These are phyloP conservation scores for Emydocephalus ijimae DNA, from an alignment of 2,113 vertebrate genomes.

Conservation along the genomic window DNA sequence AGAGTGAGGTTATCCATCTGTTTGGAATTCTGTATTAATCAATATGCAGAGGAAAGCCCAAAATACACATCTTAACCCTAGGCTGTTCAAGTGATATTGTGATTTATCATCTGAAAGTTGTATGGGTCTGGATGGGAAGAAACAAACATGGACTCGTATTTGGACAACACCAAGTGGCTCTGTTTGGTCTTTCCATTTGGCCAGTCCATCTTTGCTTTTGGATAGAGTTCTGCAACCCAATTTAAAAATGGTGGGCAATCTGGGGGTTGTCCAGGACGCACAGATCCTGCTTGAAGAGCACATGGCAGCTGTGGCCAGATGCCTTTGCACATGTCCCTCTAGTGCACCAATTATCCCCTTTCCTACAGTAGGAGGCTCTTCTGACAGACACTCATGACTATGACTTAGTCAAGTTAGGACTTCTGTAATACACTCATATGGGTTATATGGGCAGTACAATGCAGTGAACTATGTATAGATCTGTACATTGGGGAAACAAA, in stretches of 20 bases:
- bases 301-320: background rate
- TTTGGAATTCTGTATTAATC: background rate
- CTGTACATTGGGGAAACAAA: no score
- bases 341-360: background rate
- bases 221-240: background rate
- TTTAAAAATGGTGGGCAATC: background rate
- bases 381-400: background rate
- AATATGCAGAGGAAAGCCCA: background rate
- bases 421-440: background rate
- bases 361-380: background rate
- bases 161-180: background rate
- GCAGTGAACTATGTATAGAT: no score
- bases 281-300: background rate
- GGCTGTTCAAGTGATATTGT: background rate
- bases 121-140: background rate
- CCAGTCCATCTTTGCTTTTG: background rate
- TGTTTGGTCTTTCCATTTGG: background rate
- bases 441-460: background rate
- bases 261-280: background rate
- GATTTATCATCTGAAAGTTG: background rate
- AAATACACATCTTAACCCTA: background rate
- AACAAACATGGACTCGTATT: background rate
- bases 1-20: background rate
- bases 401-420: background rate
- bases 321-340: background rate